These are phyloP conservation scores for Halocynthia aurantium DNA, from an alignment of 23 tunicate species.

Conservation along the genomic window DNA sequence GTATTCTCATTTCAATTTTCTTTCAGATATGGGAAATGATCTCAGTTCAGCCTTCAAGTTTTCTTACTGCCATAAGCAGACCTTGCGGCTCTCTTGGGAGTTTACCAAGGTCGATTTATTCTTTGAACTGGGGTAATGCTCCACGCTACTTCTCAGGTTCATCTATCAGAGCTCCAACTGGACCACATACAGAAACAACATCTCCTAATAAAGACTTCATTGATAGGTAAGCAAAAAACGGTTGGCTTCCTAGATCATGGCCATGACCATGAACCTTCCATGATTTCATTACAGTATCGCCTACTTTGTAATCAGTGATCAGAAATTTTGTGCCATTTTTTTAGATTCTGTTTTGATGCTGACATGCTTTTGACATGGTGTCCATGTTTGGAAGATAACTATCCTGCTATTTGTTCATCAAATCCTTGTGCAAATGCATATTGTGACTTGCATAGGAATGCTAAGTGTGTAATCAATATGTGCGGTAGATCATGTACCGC, in stretches of 20 bases:
- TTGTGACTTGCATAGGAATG: conserved; percentile 62
- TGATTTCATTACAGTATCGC: neutral
- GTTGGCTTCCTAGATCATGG: no score
- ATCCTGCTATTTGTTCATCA: conserved; percentile 55
- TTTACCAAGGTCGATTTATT: conserved; percentile 10
- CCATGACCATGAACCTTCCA: no score
- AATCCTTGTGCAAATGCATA: conserved; percentile 66
- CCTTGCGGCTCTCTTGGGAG: conserved; percentile 41
- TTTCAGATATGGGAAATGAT: conserved; percentile 63
- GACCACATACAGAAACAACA: neutral
- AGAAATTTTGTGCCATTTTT: neutral
- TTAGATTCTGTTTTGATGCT: conserved; percentile 66
- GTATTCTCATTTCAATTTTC: neutral
- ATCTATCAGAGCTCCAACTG: neutral
- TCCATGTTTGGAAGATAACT: conserved; percentile 71
- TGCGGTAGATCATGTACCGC: conserved; percentile 64
- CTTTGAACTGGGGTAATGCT: conserved; percentile 12
- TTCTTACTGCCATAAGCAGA: conserved; percentile 36
- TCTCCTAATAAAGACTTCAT: neutral
- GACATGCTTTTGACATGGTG: conserved; percentile 88
- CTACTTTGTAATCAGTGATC: neutral
- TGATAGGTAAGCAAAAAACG: conserved; percentile 9
- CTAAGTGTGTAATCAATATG: conserved; percentile 68
- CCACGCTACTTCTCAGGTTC: neutral
- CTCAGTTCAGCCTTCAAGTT: conserved; percentile 48